Evolutionary conservation across 2,113 vertebrate genomes (phyloP), one percentile per base, ranked within the genome.

Genomic region (Dromiciops gliroides): DNA sequence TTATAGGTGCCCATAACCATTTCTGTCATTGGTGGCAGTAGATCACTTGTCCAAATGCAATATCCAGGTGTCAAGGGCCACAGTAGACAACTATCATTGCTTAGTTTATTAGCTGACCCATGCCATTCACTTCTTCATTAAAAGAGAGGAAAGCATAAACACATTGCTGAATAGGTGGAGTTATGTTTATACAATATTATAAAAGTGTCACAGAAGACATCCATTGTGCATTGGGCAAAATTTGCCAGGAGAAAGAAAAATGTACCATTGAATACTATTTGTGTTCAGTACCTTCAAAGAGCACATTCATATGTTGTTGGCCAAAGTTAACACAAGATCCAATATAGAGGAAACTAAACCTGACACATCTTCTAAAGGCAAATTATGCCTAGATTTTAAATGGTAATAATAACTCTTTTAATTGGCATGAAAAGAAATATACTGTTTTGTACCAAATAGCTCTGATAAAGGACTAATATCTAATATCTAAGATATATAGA

Each of bases 241-340:
- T 89, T 95, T 93, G 67, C 92, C 51, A 88, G 51, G 89, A 94
- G 94, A 94, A 96, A 97, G 95, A 92, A 88, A 97, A 97, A 96
- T 96, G 96, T 47, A 94, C 10, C 95, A 92, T 97, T 95, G 89
- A 75, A 50, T 95, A 75, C 97, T 97, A 97, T 97, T 94, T 97
- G 95, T 95, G 92, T 91, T 89, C 95, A 67, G 89, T 96, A 92
- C 93, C 90, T 96, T 97, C 48, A 95, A 91, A 97, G 97, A 97
- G 94, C 91, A 48, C 94, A 93, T 51, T 91, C 90, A 51, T 96
- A 96, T 96, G 95, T 97, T 96, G 95, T 67, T 95, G 50, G 96
- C 48, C 92, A 53, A 89, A 97, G 95, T 96, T 97, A 97, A 97
- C 2, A 2, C 93, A 97, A 95, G 94, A 95, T 94, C 96, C 97